Percentiles rank a stretch among this genome's conserved stretches.
These are phyloP conservation scores for Tychaedon coryphoeus DNA, from an alignment of 2,113 vertebrate genomes.

Conservation along the genomic window DNA sequence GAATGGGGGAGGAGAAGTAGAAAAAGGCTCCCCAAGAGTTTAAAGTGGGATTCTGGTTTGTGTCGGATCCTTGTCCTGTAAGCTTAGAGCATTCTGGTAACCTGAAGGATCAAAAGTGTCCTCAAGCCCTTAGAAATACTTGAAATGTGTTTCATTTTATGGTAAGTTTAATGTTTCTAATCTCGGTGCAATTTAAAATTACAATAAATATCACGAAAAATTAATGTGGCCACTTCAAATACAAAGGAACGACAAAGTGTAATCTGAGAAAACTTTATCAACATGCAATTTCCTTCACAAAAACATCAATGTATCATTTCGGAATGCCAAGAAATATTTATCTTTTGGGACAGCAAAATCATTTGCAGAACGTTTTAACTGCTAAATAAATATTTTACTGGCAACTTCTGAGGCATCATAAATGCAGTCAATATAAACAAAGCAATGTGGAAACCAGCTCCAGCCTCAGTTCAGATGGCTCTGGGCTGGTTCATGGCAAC, in stretches of 20 bases:
- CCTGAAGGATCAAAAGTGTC: slow-evolving; percentile 50
- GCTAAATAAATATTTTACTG: slow-evolving; percentile 78
- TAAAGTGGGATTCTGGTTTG: background rate
- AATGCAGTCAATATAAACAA: slow-evolving; percentile 77
- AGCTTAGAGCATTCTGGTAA: background rate
- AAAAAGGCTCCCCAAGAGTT: background rate
- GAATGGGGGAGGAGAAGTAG: accelerated
- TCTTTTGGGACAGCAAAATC: slow-evolving; percentile 75
- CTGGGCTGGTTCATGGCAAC: slow-evolving; percentile 36
- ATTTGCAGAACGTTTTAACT: slow-evolving; percentile 75
- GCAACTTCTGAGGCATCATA: slow-evolving; percentile 75
- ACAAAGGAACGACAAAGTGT: slow-evolving; percentile 42
- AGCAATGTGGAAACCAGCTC: slow-evolving; percentile 64
- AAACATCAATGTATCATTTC: slow-evolving; percentile 67
- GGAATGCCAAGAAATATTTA: slow-evolving; percentile 70
- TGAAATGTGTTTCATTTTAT: slow-evolving; percentile 60
- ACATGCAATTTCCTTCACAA: slow-evolving; percentile 64
- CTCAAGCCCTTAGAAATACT: slow-evolving; percentile 35
- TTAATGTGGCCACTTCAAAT: slow-evolving; percentile 64
- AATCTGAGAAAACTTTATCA: slow-evolving; percentile 68
- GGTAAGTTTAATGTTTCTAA: slow-evolving; percentile 50
- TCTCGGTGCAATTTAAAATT: slow-evolving; percentile 42
- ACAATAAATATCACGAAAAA: slow-evolving; percentile 61
- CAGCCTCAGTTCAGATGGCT: slow-evolving; percentile 8
- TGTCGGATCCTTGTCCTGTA: background rate